Conservation (phyloP, 2,888 invertebrate genomes). For the Volucella zonaria region DNA sequence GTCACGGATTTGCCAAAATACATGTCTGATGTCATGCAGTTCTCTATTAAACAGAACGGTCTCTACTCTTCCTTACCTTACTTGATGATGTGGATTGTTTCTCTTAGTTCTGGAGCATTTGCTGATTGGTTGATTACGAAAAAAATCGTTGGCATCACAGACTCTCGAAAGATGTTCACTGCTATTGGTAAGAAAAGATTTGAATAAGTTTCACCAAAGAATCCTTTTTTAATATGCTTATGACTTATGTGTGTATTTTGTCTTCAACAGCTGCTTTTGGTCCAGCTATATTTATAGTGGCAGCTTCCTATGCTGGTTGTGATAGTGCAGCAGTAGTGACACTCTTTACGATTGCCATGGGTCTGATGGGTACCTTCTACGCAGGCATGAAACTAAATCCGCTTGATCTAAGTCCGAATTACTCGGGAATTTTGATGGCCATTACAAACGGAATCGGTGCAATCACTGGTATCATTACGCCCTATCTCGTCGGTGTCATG, state of each 20-base stretch:
- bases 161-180: slow-evolving; percentile 84
- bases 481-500: slow-evolving; percentile 86
- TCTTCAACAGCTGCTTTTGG: slow-evolving; percentile 85
- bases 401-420: slow-evolving; percentile 86
- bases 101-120: slow-evolving; percentile 85
- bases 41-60: slow-evolving; percentile 85
- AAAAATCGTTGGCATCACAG: slow-evolving; percentile 83
- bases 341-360: slow-evolving; percentile 87
- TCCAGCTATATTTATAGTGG: slow-evolving; percentile 87
- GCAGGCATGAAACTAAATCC: slow-evolving; percentile 87
- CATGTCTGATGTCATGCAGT: slow-evolving; percentile 85
- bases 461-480: slow-evolving; percentile 87
- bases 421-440: slow-evolving; percentile 87
- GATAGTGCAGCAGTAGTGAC: slow-evolving; percentile 85
- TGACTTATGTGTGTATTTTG: not conserved
- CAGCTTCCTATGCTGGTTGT: slow-evolving; percentile 88
- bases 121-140: slow-evolving; percentile 88
- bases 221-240: not conserved
- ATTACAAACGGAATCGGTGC: slow-evolving; percentile 88
- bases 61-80: slow-evolving; percentile 86
- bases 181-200: slow-evolving; percentile 85
- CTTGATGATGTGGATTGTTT: slow-evolving; percentile 85
- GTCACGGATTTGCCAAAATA: slow-evolving; percentile 87
- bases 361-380: slow-evolving; percentile 88
- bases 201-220: no score